A percentile compares a stretch with the other conserved stretches of the same genome.
phyloP scores from a whole-genome alignment of 2,113 vertebrate species.

The Cygnus buccinator region DNA sequence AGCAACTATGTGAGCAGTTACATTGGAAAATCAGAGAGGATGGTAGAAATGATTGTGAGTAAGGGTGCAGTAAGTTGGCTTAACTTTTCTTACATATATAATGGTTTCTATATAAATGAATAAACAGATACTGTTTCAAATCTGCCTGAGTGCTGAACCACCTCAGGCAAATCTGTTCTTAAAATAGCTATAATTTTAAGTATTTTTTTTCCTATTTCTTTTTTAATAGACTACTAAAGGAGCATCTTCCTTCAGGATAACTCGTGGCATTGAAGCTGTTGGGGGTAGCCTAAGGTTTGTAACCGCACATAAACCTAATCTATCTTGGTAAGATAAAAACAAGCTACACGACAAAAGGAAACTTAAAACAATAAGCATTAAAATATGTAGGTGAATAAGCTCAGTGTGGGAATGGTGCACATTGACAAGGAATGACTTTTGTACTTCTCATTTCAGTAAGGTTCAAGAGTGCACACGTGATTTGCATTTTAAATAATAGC shows the following conservation, averaged over 20 bases:
- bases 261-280: slow-evolving; percentile 91
- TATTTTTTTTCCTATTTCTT: neutral
- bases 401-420: neutral
- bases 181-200: neutral
- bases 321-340: neutral
- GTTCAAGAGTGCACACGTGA: neutral
- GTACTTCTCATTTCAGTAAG: neutral
- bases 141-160: neutral
- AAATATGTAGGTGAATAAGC: neutral
- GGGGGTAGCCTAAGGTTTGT: slow-evolving; percentile 92
- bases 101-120: neutral
- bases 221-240: slow-evolving; percentile 92
- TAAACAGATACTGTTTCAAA: neutral
- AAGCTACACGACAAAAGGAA: neutral
- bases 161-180: neutral
- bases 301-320: neutral
- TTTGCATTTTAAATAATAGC: neutral
- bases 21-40: neutral
- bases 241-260: slow-evolving; percentile 93
- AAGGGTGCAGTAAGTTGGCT: neutral
- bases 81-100: neutral
- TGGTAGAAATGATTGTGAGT: neutral
- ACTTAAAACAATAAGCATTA: neutral
- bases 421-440: neutral
- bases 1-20: neutral